Percentiles rank a stretch among this genome's conserved stretches.
Conservation (phyloP, 2,888 invertebrate genomes). For the Iselma pallidipennis region DNA sequence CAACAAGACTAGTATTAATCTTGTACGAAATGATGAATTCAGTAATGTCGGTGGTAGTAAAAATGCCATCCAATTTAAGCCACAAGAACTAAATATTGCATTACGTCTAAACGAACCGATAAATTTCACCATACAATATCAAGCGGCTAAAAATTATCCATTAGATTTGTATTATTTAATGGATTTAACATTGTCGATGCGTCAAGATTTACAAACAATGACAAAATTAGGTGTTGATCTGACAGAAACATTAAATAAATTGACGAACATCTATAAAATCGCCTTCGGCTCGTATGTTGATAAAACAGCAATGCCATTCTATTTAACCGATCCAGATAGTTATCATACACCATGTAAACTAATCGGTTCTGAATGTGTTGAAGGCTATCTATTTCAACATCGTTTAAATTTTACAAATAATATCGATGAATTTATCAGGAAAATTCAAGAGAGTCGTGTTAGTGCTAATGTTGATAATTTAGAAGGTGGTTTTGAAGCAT, state of each 20-base stretch:
- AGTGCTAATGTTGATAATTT: slow-evolving; percentile 41
- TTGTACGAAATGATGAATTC: slow-evolving; percentile 54
- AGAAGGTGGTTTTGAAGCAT: slow-evolving; percentile 83
- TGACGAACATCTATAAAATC: slow-evolving; percentile 73
- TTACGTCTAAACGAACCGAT: slow-evolving; percentile 59
- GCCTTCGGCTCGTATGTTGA: slow-evolving; percentile 81
- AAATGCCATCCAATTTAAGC: slow-evolving; percentile 66
- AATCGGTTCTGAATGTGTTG: slow-evolving; percentile 64
- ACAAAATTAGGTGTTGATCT: slow-evolving; percentile 68
- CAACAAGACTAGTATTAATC: slow-evolving; percentile 19
- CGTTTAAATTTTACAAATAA: slow-evolving; percentile 68
- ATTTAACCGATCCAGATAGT: slow-evolving; percentile 55
- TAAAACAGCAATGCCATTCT: slow-evolving; percentile 76
- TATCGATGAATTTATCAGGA: slow-evolving; percentile 56
- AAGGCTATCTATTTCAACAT: slow-evolving; percentile 82
- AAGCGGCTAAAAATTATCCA: slow-evolving; percentile 82
- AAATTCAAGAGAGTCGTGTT: slow-evolving; percentile 41
- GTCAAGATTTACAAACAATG: slow-evolving; percentile 80
- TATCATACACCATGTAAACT: slow-evolving; percentile 66
- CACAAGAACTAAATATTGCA: slow-evolving; percentile 64
- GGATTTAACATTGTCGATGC: slow-evolving; percentile 91
- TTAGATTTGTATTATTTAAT: slow-evolving; percentile 89
- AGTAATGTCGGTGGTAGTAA: slow-evolving; percentile 58
- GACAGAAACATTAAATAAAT: slow-evolving; percentile 62
- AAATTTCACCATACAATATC: slow-evolving; percentile 67